Evolutionary conservation across 2,113 vertebrate genomes (phyloP).

Genomic region (Budorcas taxicolor): DNA sequence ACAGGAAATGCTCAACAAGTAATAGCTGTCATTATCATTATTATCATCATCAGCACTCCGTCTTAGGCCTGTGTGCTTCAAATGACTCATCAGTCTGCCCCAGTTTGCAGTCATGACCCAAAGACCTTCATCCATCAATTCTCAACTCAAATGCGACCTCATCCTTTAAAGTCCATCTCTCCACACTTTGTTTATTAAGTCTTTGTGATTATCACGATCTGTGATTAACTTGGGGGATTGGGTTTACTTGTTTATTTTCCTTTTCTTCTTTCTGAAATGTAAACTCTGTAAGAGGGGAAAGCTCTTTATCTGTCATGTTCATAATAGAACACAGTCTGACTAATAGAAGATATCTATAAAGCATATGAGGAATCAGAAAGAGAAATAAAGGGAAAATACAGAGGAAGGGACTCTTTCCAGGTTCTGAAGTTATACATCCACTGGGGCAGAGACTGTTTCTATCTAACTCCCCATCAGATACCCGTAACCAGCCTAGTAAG

Average conservation of each 20-base stretch:
- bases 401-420: neutral
- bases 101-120: neutral
- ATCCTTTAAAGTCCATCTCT: neutral
- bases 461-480: rapidly evolving
- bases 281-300: neutral
- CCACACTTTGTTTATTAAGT: neutral
- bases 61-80: neutral
- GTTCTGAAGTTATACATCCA: neutral
- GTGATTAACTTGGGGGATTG: neutral
- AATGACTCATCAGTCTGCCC: neutral
- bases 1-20: neutral
- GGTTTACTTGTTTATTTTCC: conserved; percentile 19
- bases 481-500: neutral
- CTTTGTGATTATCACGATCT: neutral
- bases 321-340: neutral
- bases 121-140: neutral
- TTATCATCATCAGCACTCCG: neutral
- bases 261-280: neutral
- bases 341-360: neutral
- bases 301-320: neutral
- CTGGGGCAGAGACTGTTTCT: neutral
- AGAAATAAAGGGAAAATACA: neutral
- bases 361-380: neutral
- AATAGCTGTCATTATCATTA: neutral
- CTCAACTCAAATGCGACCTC: neutral